Evolutionary conservation across 64 coral and sea anemone genomes (phyloP).

Genomic region (Pocillopora verrucosa): DNA sequence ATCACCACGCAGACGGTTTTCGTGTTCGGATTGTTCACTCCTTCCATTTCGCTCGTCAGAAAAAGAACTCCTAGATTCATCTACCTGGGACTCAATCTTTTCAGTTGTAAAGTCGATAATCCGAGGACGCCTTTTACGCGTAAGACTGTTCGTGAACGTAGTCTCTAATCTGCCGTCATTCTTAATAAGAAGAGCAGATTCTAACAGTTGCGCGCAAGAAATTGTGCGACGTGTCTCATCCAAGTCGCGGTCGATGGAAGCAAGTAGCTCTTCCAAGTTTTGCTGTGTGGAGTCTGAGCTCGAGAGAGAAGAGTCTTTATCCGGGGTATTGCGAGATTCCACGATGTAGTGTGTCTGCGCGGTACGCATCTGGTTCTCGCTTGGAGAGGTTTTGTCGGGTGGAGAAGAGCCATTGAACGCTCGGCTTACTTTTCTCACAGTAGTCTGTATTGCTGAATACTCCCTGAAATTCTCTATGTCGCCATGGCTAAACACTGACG

Average conservation of each 20-base stretch:
- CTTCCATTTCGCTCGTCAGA: background rate
- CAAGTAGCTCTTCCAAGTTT: conserved; percentile 79
- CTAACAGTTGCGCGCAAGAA: conserved; percentile 77
- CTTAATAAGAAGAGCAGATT: conserved; percentile 66
- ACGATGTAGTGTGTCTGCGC: conserved; percentile 27
- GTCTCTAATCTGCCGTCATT: background rate
- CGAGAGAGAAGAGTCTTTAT: background rate
- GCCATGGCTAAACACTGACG: conserved; percentile 29
- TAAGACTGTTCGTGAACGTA: background rate
- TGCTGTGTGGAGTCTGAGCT: conserved; percentile 20
- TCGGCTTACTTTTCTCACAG: conserved; percentile 44
- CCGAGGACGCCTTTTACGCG: background rate
- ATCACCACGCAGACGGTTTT: conserved; percentile 16
- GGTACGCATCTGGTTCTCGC: conserved; percentile 1
- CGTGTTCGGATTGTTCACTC: too few species aligned
- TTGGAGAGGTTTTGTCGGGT: background rate
- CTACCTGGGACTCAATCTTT: background rate
- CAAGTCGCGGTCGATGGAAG: conserved; percentile 82
- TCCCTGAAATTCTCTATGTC: conserved; percentile 39
- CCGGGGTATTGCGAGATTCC: conserved; percentile 10
- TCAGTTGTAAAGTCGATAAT: conserved; percentile 27
- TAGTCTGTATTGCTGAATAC: conserved; percentile 55
- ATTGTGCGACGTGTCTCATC: conserved; percentile 89
- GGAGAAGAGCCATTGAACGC: conserved; percentile 42
- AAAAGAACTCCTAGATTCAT: background rate